Evolutionary conservation across 2,797 vertebrate genomes (phyloP).

Genomic region (Myoxocephalus aenaeus): DNA sequence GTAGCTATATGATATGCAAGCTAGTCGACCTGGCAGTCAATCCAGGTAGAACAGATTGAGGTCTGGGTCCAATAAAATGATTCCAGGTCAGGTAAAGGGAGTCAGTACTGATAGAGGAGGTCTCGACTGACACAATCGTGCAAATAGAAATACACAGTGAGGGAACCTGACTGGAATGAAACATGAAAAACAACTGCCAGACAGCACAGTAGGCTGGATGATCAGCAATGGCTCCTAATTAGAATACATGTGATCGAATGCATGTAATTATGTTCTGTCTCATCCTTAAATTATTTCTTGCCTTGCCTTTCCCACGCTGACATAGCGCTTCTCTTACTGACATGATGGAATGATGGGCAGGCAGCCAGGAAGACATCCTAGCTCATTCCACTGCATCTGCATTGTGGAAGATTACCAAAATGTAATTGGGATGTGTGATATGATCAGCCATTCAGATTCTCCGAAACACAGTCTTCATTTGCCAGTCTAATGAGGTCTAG

Average conservation of each 20-base stretch:
- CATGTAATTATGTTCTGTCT: constrained; percentile 18
- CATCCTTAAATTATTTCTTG: constrained; percentile 14
- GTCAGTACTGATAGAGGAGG: constrained; percentile 6
- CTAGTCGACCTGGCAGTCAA: not conserved
- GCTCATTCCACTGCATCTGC: constrained; percentile 46
- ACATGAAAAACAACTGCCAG: not conserved
- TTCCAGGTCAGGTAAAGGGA: constrained; percentile 18
- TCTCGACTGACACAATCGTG: not conserved
- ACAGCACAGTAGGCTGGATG: constrained; percentile 4
- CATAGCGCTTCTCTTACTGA: constrained; percentile 7
- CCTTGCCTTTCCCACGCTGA: constrained; percentile 9
- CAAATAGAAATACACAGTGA: constrained; percentile 5
- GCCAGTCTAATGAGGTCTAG: constrained; percentile 50
- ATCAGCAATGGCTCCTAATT: constrained; percentile 14
- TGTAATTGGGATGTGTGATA: constrained; percentile 52
- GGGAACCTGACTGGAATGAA: not conserved
- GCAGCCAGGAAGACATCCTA: constrained; percentile 14
- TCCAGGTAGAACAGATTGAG: constrained; percentile 3
- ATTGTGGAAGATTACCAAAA: constrained; percentile 42
- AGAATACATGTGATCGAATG: constrained; percentile 30
- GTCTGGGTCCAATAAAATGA: constrained; percentile 15
- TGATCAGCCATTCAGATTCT: constrained; percentile 39
- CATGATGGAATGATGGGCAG: constrained; percentile 5
- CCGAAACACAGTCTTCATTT: constrained; percentile 35
- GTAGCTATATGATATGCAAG: not conserved